Conservation (phyloP, 1,140 invertebrate genomes). For the Triops longicaudatus region DNA sequence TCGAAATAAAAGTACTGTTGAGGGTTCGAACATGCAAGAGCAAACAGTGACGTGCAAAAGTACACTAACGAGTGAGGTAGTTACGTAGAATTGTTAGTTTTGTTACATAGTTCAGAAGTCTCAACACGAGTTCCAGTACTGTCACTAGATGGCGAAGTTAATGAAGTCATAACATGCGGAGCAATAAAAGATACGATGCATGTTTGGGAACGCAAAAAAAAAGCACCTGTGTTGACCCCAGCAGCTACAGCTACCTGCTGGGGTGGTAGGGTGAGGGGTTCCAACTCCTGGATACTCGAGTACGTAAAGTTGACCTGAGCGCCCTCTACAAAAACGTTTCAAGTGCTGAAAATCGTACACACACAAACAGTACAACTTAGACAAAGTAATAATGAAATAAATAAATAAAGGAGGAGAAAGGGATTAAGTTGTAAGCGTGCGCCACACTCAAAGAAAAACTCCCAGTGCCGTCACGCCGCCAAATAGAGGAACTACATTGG, state of each 20-base stretch:
- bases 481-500: not conserved
- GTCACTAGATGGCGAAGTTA: not conserved
- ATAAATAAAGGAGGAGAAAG: no score
- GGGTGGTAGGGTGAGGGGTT: not conserved
- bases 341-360: not conserved
- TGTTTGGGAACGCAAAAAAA: not conserved
- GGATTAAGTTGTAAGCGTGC: not conserved
- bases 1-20: not conserved
- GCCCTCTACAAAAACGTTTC: not conserved
- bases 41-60: not conserved
- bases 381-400: no score
- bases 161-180: not conserved
- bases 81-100: not conserved
- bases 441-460: not conserved
- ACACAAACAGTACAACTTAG: not conserved
- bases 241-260: not conserved
- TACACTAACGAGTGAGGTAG: not conserved
- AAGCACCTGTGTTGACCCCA: conserved; percentile 3
- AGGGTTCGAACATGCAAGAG: not conserved
- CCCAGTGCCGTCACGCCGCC: not conserved
- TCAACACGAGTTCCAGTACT: not conserved
- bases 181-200: no score
- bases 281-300: not conserved
- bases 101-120: not conserved
- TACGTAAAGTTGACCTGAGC: not conserved